phyloP scores from a whole-genome alignment of 2,797 vertebrate species.

The Acomys russatus region DNA sequence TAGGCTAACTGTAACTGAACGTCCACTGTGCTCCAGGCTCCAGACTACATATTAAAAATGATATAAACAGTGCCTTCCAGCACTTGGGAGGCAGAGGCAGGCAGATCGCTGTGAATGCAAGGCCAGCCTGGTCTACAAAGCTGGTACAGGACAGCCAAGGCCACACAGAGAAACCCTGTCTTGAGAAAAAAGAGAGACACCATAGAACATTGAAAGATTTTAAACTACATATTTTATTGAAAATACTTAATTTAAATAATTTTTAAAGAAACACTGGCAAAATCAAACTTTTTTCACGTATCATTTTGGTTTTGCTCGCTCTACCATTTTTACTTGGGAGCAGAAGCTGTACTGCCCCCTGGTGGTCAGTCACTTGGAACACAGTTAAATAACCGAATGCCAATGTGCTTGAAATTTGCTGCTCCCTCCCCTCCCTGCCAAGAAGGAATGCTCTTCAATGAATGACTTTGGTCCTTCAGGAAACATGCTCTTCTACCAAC shows the following conservation, averaged over 20 bases:
- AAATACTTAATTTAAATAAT: constrained; percentile 65
- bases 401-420: background rate
- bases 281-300: constrained; percentile 31
- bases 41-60: background rate
- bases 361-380: background rate
- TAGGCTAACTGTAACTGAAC: background rate
- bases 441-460: background rate
- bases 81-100: background rate
- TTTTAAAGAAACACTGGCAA: constrained; percentile 5
- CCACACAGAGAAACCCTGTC: no score
- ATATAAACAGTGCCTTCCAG: background rate
- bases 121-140: no score
- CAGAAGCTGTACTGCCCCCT: constrained; percentile 62
- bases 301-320: background rate
- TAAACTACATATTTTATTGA: constrained; percentile 73
- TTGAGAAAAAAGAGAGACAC: background rate
- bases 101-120: no score
- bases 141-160: no score
- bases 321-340: background rate
- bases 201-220: constrained; percentile 18
- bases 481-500: background rate
- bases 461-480: background rate
- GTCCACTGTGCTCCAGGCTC: no score
- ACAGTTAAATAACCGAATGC: background rate
- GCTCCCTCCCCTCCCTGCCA: background rate